Base-by-base conservation (phyloP, 1,140 invertebrate genomes). In the Diachasma alloeum region DNA sequence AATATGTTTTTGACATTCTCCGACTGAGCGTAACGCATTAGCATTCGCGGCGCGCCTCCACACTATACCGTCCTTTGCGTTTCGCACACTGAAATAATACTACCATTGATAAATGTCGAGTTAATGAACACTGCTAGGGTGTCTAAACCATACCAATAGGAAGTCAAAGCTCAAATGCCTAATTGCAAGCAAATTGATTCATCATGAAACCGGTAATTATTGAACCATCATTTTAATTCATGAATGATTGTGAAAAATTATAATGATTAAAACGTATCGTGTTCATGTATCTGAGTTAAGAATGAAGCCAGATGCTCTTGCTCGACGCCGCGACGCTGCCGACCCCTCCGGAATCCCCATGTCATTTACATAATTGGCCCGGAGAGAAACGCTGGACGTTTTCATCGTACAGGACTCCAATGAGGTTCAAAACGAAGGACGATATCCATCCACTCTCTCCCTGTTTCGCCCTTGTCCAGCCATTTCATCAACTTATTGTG, bases 321-420 rank as follows among this genome's bases (percentile, higher is more conserved):
- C 63, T 24, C 44, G 63, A 67, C 66, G n/a, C 31, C n/a, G 31
- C 66, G n/a, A 68, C 31, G 36, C 36, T 68, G 36, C 36, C 66
- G 66, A 68, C 66, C 66, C 66, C 31, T 53, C 48, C 36, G 31
- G 66, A 75, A 68, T 66, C 24, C 42, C 59, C 67, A 70, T 68
- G 67, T 56, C 24, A 75, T 75, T 75, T 75, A 67, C 74, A 75
- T 75, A 75, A 75, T 75, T 75, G 74, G 74, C 44, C 39, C 67
- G n/a, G 66, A 37, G 74, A 75, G 74, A 42, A 66, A 42, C 72
- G 17, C 37, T 19, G 42, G 74, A 75, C 74, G 66, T 75, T 75
- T 75, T 46, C 67, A 68, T 69, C 36, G 44, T 9, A 5, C 44
- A 42, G 39, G n/a, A 66, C 53, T 75, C 19, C 66, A 39, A 46